phyloP scores from a whole-genome alignment of 2,797 vertebrate genomes.

The Huso huso region DNA sequence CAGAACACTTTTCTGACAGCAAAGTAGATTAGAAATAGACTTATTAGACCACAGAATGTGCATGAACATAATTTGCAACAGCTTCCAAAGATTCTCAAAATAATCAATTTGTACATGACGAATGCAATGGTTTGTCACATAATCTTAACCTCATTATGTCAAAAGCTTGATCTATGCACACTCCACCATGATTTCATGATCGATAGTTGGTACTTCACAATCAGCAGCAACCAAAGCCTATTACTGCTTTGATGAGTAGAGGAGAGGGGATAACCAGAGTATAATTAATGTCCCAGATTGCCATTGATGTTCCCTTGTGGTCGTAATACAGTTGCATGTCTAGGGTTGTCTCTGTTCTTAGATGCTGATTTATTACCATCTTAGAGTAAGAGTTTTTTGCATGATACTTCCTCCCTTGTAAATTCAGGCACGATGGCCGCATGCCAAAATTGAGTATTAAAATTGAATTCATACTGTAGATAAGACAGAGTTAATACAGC shows the following conservation, averaged over 20 bases:
- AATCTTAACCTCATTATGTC: neutral
- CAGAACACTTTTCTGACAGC: neutral
- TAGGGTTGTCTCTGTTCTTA: conserved; percentile 3
- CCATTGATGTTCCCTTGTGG: neutral
- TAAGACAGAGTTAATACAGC: no score
- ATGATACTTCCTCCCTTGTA: neutral
- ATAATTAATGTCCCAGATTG: conserved; percentile 7
- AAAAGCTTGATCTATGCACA: neutral
- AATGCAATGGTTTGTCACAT: neutral
- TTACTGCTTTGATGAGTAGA: neutral
- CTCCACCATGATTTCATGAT: neutral
- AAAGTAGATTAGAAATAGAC: no score
- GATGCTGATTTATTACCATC: conserved; percentile 18
- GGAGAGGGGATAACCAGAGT: conserved; percentile 1
- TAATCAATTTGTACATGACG: neutral
- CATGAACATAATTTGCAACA: neutral
- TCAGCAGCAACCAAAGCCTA: neutral
- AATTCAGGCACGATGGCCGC: conserved; percentile 27
- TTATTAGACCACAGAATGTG: neutral
- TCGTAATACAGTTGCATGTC: conserved; percentile 10
- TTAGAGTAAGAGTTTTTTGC: conserved; percentile 14
- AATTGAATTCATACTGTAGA: neutral
- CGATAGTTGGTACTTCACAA: neutral
- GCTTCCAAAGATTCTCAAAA: neutral
- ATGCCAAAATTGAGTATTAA: neutral